phyloP scores from a whole-genome alignment of 2,888 invertebrate genomes.

The Ophion slaviceki region DNA sequence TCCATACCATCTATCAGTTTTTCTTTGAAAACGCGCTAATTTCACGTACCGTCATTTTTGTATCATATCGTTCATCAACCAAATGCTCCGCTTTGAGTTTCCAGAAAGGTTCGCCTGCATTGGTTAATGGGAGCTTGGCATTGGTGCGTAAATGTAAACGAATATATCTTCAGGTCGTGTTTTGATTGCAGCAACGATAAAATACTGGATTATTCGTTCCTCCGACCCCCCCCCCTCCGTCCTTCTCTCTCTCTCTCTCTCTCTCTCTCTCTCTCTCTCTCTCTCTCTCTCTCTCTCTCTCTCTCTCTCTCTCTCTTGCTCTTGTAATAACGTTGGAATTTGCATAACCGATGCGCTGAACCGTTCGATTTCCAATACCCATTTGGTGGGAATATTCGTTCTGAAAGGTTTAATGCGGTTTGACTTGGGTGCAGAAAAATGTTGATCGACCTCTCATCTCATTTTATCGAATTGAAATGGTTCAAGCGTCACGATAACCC shows the following conservation, averaged over 20 bases:
- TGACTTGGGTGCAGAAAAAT: background rate
- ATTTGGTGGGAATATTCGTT: background rate
- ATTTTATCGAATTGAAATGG: slow-evolving; percentile 7
- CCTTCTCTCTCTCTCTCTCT: background rate
- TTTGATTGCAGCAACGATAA: slow-evolving; percentile 11
- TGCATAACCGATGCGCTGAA: background rate
- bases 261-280: background rate
- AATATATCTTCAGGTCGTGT: slow-evolving; percentile 6
- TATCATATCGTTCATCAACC: background rate
- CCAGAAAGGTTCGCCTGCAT: background rate
- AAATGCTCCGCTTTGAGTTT: background rate
- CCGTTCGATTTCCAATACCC: slow-evolving; percentile 6
- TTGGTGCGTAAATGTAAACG: background rate
- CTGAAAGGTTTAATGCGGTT: slow-evolving; percentile 3
- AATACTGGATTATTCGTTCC: slow-evolving; percentile 13
- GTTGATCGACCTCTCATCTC: background rate
- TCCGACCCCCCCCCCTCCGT: background rate
- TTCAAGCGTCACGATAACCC: background rate
- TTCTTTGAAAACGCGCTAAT: background rate
- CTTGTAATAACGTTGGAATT: slow-evolving; percentile 4
- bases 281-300: background rate
- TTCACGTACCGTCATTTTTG: slow-evolving; percentile 23
- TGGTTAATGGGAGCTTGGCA: slow-evolving; percentile 7
- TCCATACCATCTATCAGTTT: slow-evolving; percentile 14
- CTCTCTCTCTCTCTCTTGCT: background rate